These are phyloP conservation scores for Allobates femoralis DNA, from an alignment of 2,797 vertebrate species.

Conservation along the genomic window DNA sequence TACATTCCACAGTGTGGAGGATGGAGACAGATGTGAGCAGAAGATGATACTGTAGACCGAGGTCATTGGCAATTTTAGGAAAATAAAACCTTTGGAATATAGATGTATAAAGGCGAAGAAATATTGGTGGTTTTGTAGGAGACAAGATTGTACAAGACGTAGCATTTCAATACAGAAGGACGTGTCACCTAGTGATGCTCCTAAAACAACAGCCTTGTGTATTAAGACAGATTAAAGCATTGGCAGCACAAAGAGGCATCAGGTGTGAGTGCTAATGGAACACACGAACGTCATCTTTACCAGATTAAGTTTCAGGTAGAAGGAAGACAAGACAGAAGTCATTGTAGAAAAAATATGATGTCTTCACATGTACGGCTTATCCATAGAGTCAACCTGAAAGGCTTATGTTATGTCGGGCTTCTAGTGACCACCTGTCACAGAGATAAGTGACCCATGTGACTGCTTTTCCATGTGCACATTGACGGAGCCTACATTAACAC, in stretches of 20 bases:
- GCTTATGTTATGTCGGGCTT: not conserved
- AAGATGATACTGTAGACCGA: not conserved
- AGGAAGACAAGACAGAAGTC: not conserved
- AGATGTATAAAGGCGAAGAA: not conserved
- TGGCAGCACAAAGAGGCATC: slow-evolving; percentile 1
- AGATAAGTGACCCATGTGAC: not conserved
- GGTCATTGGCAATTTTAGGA: not conserved
- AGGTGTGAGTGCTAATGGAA: slow-evolving; percentile 11
- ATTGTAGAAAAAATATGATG: not conserved
- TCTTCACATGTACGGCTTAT: not conserved
- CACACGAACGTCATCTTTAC: not conserved
- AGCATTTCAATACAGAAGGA: not conserved
- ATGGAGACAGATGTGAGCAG: slow-evolving; percentile 6
- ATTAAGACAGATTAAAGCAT: not conserved
- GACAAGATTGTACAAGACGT: not conserved
- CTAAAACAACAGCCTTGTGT: slow-evolving; percentile 1
- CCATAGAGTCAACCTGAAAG: not conserved
- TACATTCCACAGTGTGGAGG: slow-evolving; percentile 4
- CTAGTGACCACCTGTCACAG: not conserved
- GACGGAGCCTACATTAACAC: not conserved
- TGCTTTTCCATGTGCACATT: not conserved
- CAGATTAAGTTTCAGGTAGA: slow-evolving; percentile 3
- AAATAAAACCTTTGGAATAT: not conserved
- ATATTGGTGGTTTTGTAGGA: not conserved
- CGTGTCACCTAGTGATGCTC: not conserved